Conservation (phyloP, 2,113 vertebrate genomes). For the Callipepla squamata region DNA sequence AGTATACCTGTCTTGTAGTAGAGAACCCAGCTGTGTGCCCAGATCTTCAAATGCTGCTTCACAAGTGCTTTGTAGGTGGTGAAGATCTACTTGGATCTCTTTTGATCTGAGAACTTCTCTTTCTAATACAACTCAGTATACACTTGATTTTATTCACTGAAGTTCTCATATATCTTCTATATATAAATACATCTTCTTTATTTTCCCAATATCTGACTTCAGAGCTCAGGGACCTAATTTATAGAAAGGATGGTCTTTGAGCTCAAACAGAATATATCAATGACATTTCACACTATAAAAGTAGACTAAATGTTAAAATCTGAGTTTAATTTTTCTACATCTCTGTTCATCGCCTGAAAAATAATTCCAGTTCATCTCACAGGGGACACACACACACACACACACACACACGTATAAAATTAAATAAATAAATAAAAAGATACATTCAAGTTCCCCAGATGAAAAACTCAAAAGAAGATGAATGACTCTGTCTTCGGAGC, state of each 20-base stretch:
- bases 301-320: not conserved
- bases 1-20: not conserved
- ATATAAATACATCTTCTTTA: not conserved
- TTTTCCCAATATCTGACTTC: not conserved
- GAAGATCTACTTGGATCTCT: not conserved
- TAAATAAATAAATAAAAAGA: not conserved
- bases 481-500: not conserved
- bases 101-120: not conserved
- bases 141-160: not conserved
- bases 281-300: not conserved
- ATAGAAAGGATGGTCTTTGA: not conserved
- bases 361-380: not conserved
- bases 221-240: not conserved
- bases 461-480: not conserved
- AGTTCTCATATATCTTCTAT: not conserved
- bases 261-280: not conserved
- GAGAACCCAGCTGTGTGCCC: rapidly evolving
- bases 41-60: not conserved
- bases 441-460: not conserved
- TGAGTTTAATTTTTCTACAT: not conserved
- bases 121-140: not conserved
- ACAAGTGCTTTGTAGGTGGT: not conserved
- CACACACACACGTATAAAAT: no score
- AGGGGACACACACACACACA: not conserved
- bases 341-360: not conserved